Base-by-base conservation (phyloP, 2,113 vertebrate genomes). In the Sorex fumeus region DNA sequence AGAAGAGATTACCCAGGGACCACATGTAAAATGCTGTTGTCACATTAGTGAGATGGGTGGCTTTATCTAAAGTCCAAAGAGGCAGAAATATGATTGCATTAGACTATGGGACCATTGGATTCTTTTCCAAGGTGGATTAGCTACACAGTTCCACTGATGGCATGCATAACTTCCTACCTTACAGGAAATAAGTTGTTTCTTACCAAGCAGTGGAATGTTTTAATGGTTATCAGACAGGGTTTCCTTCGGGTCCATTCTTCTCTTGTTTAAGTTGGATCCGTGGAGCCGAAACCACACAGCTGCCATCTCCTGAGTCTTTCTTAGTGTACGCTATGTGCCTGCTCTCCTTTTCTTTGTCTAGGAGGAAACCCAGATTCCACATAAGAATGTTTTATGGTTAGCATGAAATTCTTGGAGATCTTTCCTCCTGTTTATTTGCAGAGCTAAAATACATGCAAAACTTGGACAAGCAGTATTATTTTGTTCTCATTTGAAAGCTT, bases 131-230 rank as follows among this genome's bases (percentile, higher is more conserved):
- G 64, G 78, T 2, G 10, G 27, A 34, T 76, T 77, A 64, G 28
- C 53, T 93, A 1, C 64, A 40, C 36, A 60, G 0, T 45, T 62
- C 1, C 11, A 67, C 40, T 32, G 19, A 60, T 45, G 79, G 69
- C 62, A 40, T 10, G n/a, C 53, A 66, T 34, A n/a, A 32, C 28
- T 75, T 89, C 53, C 76, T 69, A 66, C 70, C 80, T 93, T 50
- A 30, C 60, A 89, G 96, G 82, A 96, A 96, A 84, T 77, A 90
- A 45, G 74, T 57, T 90, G 84, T 93, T 90, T 90, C 80, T 94
- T 91, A 79, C 57, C 36, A 45, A 78, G 72, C 71, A 84, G 30
- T 69, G 79, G 91, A 90, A 70, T 92, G 83, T 90, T 82, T 92
- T 84, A 90, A 84, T 76, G 60, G 86, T 93, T 89, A 88, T 88